Evolutionary conservation across 2,888 invertebrate species (phyloP), one percentile per base, ranked within the genome.

Genomic region (Agriopis aurantiaria): DNA sequence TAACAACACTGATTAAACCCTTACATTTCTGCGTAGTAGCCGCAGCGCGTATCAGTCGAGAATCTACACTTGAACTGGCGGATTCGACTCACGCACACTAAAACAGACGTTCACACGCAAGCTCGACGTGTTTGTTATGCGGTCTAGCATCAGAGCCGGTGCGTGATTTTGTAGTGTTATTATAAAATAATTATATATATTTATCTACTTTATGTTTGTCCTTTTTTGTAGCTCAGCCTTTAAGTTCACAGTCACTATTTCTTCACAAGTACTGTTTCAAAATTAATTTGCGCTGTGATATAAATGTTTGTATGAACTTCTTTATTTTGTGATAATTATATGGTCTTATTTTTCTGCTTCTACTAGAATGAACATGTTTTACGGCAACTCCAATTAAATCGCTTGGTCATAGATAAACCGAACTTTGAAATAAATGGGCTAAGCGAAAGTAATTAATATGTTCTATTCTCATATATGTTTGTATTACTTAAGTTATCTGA

Each of bases 1-100:
- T 89, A 88, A 87, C 85, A 81, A 81, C 80, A 83, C 85, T 84
- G 88, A 88, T 90, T 90, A 88, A 85, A 82, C 86, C 85, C 84
- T 85, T 80, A 79, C 76, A 78, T 72, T 83, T 81, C 73, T 84
- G 82, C 84, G 83, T 85, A 82, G 78, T 64, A 49, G 43, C 33
- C 52, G 62, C 64, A 49, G 56, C 51, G 52, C 46, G 60, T 65
- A 62, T 52, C 65, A 17, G 51, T 65, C 12, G 17, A 56, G 56
- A 40, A 69, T 65, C 69, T 65, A 62, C 45, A 57, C 14, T 65
- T 52, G 51, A 14, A 46, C 43, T 43, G 49, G 14, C 57, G 46
- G 46, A 46, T 65, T 57, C n/a, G 33, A 53, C 23, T 65, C 60
- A 55, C 48, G n/a, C 65, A 48, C 52, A 51, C n/a, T 8, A 12